Percentiles rank a stretch among this genome's conserved stretches.
Evolutionary conservation across 2,113 vertebrate species (phyloP).

Genomic region (Saguinus imperator): DNA sequence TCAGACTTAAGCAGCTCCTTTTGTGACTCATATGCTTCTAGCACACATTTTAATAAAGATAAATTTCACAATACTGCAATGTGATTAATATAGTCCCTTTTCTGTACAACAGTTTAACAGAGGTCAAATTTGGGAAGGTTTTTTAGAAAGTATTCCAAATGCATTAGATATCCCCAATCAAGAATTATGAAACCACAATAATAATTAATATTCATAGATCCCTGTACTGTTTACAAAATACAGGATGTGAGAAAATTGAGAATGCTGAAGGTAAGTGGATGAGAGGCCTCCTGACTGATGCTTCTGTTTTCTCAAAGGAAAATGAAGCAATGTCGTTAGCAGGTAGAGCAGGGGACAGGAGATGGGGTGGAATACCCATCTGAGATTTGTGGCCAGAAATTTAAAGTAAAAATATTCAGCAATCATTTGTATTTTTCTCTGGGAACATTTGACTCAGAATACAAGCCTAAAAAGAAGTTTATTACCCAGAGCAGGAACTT

Average conservation of each 20-base stretch:
- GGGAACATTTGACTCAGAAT: not conserved
- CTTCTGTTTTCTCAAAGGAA: not conserved
- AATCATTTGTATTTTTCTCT: not conserved
- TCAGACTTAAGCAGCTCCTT: not conserved
- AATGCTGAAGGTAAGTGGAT: not conserved
- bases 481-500: not conserved
- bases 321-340: not conserved
- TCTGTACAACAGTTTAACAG: not conserved
- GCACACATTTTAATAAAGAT: not conserved
- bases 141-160: conserved; percentile 37
- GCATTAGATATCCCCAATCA: conserved; percentile 19
- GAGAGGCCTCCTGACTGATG: not conserved
- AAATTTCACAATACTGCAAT: not conserved
- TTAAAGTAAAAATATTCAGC: not conserved
- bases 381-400: not conserved
- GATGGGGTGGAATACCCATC: too few relatives aligned
- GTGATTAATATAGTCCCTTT: not conserved
- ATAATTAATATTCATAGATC: conserved; percentile 58
- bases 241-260: conserved; percentile 41
- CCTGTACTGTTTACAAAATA: conserved; percentile 43
- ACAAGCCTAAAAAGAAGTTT: not conserved
- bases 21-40: not conserved
- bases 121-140: conserved; percentile 52
- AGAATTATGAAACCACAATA: not conserved
- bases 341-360: not conserved